phyloP scores from a whole-genome alignment of 2,113 vertebrate species.

The Dasyprocta punctata region DNA sequence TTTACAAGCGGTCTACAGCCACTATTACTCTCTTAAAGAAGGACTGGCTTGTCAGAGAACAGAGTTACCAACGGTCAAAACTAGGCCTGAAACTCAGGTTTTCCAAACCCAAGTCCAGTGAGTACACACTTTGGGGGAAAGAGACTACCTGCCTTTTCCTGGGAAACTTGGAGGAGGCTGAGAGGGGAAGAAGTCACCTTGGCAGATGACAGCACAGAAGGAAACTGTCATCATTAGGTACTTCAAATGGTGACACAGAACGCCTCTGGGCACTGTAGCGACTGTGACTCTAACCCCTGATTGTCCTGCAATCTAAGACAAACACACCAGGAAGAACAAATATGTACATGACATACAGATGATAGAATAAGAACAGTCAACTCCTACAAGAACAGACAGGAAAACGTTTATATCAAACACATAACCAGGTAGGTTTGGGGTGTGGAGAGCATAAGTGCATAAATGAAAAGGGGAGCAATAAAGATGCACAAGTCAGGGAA shows the following conservation, averaged over 20 bases:
- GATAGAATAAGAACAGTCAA: background rate
- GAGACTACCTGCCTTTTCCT: background rate
- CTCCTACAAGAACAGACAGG: background rate
- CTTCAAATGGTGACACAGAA: background rate
- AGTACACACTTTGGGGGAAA: background rate
- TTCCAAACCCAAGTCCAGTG: background rate
- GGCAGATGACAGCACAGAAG: background rate
- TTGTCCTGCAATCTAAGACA: slow-evolving; percentile 35
- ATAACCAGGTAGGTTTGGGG: background rate
- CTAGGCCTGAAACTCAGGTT: background rate
- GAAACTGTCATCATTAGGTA: background rate
- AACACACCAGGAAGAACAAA: slow-evolving; percentile 54
- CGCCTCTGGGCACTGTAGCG: background rate
- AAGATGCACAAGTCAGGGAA: background rate
- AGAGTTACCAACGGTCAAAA: background rate
- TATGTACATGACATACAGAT: background rate
- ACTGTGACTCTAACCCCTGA: background rate
- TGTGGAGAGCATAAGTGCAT: background rate
- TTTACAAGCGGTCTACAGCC: background rate
- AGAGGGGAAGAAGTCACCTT: background rate
- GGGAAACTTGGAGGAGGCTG: background rate
- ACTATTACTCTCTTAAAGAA: background rate
- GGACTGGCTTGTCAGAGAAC: slow-evolving; percentile 20
- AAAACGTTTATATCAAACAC: slow-evolving; percentile 8
- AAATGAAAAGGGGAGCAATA: background rate